Conservation (phyloP, 2,797 vertebrate genomes). For the Hypotaenidia philippensis region DNA sequence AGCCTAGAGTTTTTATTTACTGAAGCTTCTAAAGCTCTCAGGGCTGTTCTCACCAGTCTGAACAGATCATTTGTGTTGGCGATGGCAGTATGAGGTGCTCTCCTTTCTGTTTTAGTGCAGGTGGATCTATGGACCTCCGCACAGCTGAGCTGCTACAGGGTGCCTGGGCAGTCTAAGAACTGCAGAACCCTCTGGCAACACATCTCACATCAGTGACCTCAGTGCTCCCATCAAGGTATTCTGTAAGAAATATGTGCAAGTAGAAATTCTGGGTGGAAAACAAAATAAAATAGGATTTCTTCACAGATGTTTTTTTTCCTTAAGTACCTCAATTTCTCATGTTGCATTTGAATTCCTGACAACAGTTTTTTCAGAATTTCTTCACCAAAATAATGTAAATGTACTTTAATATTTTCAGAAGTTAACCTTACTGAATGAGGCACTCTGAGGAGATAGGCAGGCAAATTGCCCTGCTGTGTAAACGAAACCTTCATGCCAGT, state of each 20-base stretch:
- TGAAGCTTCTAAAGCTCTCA: not conserved
- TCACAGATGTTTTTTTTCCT: not conserved
- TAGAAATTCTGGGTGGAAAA: not conserved
- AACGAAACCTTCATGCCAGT: not conserved
- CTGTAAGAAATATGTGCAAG: not conserved
- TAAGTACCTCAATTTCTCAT: accelerated
- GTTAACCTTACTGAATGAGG: not conserved
- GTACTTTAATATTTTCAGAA: not conserved
- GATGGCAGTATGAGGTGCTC: accelerated
- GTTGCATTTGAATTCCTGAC: not conserved
- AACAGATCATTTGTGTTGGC: accelerated
- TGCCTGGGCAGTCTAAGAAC: not conserved
- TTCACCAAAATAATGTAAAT: not conserved
- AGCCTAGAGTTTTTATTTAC: not conserved
- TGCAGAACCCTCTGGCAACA: not conserved
- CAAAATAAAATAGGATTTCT: not conserved
- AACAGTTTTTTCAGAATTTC: not conserved
- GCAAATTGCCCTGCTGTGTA: not conserved
- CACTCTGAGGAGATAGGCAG: not conserved
- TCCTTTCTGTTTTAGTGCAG: not conserved
- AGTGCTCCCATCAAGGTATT: not conserved
- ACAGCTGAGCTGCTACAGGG: not conserved
- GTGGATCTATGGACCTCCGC: no score
- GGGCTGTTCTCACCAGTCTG: not conserved
- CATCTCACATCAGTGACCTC: no score